phyloP scores from a whole-genome alignment of 1,140 invertebrate genomes.

The Drosophila jambulina region DNA sequence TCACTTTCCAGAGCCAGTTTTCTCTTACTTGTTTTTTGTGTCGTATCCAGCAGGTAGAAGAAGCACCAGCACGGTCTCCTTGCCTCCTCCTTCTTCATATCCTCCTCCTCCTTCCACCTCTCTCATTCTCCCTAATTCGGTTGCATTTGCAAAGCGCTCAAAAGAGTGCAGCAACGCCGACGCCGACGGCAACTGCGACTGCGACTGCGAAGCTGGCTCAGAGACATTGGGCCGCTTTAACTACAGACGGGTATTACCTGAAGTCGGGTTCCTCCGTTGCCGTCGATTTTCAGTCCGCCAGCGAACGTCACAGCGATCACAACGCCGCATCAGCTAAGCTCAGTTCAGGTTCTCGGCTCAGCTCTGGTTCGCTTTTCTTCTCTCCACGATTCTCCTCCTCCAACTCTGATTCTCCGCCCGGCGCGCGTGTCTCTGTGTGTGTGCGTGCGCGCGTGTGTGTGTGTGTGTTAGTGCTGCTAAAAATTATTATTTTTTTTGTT shows the following conservation, averaged over 20 bases:
- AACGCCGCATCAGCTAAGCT: conserved; percentile 37
- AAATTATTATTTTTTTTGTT: conserved; percentile 65
- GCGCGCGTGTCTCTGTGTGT: conserved; percentile 22
- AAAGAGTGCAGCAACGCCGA: conserved; percentile 9
- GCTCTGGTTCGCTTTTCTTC: conserved; percentile 7
- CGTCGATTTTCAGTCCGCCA: conserved; percentile 56
- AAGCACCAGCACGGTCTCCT: conserved; percentile 14
- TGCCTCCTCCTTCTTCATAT: conserved; percentile 10
- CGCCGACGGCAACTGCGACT: conserved; percentile 11
- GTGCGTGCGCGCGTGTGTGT: conserved; percentile 22
- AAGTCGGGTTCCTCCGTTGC: conserved; percentile 29
- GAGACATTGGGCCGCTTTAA: conserved; percentile 13
- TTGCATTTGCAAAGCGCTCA: conserved; percentile 31
- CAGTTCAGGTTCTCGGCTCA: conserved; percentile 23
- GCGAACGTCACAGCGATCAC: conserved; percentile 72
- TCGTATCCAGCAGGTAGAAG: conserved; percentile 34
- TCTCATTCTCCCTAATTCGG: conserved; percentile 8
- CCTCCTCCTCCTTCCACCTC: neutral
- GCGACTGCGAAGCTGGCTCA: conserved; percentile 9
- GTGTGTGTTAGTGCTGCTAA: conserved; percentile 62
- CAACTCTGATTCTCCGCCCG: conserved; percentile 30
- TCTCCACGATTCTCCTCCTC: conserved; percentile 9
- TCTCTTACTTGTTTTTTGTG: conserved; percentile 6
- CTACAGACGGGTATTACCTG: conserved; percentile 50
- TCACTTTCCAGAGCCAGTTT: neutral